These are phyloP conservation scores for Babylonia areolata DNA, from an alignment of 1,140 invertebrate genomes.

Conservation along the genomic window DNA sequence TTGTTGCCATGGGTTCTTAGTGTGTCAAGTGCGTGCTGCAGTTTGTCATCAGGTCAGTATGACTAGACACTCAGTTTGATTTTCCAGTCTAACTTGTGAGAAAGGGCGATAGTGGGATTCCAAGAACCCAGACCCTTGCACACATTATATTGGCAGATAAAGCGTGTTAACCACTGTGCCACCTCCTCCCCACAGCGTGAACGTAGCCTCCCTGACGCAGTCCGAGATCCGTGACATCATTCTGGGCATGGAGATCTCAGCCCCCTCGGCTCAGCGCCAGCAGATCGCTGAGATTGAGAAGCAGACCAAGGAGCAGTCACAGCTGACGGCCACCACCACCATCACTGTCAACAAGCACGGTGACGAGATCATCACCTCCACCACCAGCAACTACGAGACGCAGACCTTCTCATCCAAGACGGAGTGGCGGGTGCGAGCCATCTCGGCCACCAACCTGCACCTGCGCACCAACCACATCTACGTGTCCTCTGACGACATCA, in stretches of 20 bases:
- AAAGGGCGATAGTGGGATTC: too few relatives aligned
- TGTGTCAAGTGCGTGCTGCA: too few relatives aligned
- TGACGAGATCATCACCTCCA: constrained; percentile 99
- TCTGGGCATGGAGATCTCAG: constrained; percentile 99
- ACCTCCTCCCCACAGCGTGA: constrained; percentile 85
- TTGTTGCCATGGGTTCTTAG: too few relatives aligned
- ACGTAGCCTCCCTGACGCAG: constrained; percentile 98
- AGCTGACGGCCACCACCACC: constrained; percentile 98
- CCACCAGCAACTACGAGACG: constrained; percentile 99
- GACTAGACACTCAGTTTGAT: too few relatives aligned
- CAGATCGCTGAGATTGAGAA: constrained; percentile 99
- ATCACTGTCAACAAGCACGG: constrained; percentile 99
- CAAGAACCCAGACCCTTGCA: too few relatives aligned
- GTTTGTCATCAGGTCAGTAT: too few relatives aligned
- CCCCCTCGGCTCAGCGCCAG: constrained; percentile 97
- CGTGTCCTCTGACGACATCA: constrained; percentile 99
- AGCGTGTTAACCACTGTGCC: too few relatives aligned
- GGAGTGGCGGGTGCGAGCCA: constrained; percentile 98
- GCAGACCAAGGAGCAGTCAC: constrained; percentile 99
- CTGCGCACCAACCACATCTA: constrained; percentile 99
- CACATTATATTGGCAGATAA: too few relatives aligned
- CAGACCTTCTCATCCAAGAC: constrained; percentile 99
- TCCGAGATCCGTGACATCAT: constrained; percentile 99
- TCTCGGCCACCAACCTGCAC: constrained; percentile 99
- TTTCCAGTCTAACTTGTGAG: too few relatives aligned